Evolutionary conservation across 2,797 vertebrate genomes (phyloP).

Genomic region (Acropternis orthonyx): DNA sequence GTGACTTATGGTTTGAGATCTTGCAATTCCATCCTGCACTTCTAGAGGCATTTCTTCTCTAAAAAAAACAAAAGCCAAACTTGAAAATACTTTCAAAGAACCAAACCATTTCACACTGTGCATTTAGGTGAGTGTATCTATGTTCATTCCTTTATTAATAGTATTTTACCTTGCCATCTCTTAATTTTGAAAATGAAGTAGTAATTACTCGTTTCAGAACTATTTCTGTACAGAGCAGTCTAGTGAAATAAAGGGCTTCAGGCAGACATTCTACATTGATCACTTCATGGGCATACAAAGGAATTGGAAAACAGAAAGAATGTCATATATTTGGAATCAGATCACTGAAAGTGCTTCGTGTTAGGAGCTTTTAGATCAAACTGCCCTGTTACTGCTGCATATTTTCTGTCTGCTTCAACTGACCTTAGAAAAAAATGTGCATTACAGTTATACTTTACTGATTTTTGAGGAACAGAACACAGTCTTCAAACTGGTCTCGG

Average conservation of each 20-base stretch:
- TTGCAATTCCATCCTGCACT: not conserved
- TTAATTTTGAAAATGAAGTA: not conserved
- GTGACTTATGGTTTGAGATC: not conserved
- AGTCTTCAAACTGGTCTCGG: not conserved
- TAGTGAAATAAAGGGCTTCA: not conserved
- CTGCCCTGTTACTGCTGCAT: constrained; percentile 34
- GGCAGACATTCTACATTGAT: not conserved
- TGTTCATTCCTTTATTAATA: not conserved
- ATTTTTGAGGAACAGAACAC: constrained; percentile 16
- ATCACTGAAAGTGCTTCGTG: constrained; percentile 13
- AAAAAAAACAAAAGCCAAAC: not conserved
- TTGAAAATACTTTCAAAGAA: not conserved
- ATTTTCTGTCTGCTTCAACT: constrained; percentile 48
- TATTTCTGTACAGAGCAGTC: not conserved
- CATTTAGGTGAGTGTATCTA: not conserved
- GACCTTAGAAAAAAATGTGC: not conserved
- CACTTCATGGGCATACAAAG: not conserved
- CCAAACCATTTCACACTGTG: not conserved
- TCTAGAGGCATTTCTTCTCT: not conserved
- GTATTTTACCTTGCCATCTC: not conserved
- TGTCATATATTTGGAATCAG: not conserved
- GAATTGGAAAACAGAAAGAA: not conserved
- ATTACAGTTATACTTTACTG: constrained; percentile 24
- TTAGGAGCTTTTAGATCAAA: constrained; percentile 63
- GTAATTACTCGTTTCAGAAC: not conserved